Conservation (phyloP, 2,113 vertebrate genomes). For the Gila orcuttii region DNA sequence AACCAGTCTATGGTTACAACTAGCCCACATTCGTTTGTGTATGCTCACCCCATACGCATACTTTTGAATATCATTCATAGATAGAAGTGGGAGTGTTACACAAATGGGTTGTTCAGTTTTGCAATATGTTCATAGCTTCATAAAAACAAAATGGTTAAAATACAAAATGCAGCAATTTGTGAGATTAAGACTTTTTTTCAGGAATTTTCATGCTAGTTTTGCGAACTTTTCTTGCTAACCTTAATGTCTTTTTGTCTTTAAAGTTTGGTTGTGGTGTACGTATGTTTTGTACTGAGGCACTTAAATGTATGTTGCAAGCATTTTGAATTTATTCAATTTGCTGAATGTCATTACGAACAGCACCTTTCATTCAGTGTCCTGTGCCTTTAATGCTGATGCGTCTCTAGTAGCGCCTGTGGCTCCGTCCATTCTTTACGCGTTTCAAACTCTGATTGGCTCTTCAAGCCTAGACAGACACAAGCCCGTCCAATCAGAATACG, state of each 20-base stretch:
- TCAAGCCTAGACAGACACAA: neutral
- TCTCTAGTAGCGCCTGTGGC: neutral
- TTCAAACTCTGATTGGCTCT: constrained; percentile 53
- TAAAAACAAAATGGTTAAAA: neutral
- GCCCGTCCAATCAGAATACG: constrained; percentile 32
- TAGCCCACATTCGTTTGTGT: too few relatives aligned
- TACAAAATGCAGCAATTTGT: neutral
- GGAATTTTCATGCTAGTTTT: too few relatives aligned
- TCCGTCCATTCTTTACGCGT: constrained; percentile 45
- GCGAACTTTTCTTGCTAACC: neutral
- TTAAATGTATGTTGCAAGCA: neutral
- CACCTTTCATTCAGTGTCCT: neutral
- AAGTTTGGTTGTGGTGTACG: neutral
- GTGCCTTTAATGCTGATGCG: neutral
- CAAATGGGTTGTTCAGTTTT: too few relatives aligned
- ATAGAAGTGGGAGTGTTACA: neutral
- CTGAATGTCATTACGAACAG: too few relatives aligned
- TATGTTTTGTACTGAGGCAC: neutral
- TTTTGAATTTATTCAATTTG: neutral
- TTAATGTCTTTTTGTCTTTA: neutral
- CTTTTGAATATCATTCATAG: too few relatives aligned
- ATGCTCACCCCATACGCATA: too few relatives aligned
- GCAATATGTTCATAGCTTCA: neutral
- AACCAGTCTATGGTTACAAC: too few relatives aligned
- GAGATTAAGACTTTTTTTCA: neutral